Evolutionary conservation across 2,113 vertebrate species (phyloP), one percentile per base, ranked within the genome.

Genomic region (Phasianus colchicus): DNA sequence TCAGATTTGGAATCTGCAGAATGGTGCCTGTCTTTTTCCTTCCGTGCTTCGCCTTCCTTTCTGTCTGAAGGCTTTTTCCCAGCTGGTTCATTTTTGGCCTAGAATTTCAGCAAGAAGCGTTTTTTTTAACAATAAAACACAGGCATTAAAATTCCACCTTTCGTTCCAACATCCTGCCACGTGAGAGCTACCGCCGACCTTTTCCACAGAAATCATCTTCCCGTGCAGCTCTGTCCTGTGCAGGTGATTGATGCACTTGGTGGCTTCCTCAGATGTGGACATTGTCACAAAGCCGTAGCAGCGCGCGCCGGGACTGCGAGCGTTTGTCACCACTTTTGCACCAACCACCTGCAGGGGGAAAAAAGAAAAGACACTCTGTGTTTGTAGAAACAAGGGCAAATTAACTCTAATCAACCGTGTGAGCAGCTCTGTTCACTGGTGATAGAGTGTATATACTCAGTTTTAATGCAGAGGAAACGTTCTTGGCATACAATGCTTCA

Each of bases 251-350:
- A 99, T 99, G 17, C 99, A 99, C 70, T 98, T 99, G 38, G 99
- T 99, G 29, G 99, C 99, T 92, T 99, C 99, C 9, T 99, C 99
- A 3, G 98, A 97, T 0, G 99, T 98, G 0, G 98, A 98, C 99
- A 99, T 99, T 2, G 99, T 99, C 75, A 99, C 99, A 27, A 99
- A 99, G 20, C 99, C 99, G 0, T 99, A 99, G 95, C 99, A 99
- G 32, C 99, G 99, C 47, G 99, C 98, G 0, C 99, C 99, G 1
- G 99, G 99, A 72, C 99, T 99, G 85, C 99, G 98, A 64, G 99
- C 99, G 0, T 99, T 99, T 12, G 99, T 99, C 83, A 99, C 99
- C 58, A 99, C 99, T 92, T 99, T 99, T 5, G 99, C 99, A 4
- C 99, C 99, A 1, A 99, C 98, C 60, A 99, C 99, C 99, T 99